Evolutionary conservation across 2,113 vertebrate genomes (phyloP), one percentile per base, ranked within the genome.

Genomic region (Austrofundulus limnaeus): DNA sequence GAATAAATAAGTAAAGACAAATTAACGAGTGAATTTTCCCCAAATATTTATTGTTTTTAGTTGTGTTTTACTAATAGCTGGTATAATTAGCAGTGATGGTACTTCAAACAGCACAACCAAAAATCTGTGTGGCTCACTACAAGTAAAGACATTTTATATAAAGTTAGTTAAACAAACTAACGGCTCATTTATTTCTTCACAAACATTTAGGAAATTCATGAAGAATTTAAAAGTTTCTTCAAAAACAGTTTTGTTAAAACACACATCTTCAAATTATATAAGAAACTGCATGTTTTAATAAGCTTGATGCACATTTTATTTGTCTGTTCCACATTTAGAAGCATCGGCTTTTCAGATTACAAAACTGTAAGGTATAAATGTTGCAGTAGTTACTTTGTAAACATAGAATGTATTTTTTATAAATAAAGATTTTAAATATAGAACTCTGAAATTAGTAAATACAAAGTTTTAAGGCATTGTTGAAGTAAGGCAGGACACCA

Each of bases 381-480:
- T 57, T 69, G 31, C 37, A 72, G 54, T 39, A 62, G 53, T 66
- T 56, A 59, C 34, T n/a, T 61, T 68, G 38, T 56, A 49, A 73
- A 82, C 70, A 77, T 66, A 77, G 60, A 81, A 60, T 1, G 28
- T 42, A 3, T 57, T 66, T 7, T 14, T 70, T 50, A 68, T 84
- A 85, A 81, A 84, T 81, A 77, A 66, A 69, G 34, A 78, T 74
- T 75, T 70, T 86, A 59, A 75, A 77, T 82, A 81, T 68, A 80
- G 12, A 78, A 61, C 46, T 34, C 62, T 63, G 68, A 76, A 34
- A 69, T 72, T 47, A 80, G 51, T 78, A 72, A 78, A 60, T 75
- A 64, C 11, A 75, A 57, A 41, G 47, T 28, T 23, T 77, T 88
- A 90, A 88, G 84, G 89, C 87, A 47, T 65, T 67, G 39, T 23